A percentile compares a stretch with the other conserved stretches of the same genome.
Conservation (phyloP, 92 coral and sea anemone genomes). For the Zoanthus gigantus region DNA sequence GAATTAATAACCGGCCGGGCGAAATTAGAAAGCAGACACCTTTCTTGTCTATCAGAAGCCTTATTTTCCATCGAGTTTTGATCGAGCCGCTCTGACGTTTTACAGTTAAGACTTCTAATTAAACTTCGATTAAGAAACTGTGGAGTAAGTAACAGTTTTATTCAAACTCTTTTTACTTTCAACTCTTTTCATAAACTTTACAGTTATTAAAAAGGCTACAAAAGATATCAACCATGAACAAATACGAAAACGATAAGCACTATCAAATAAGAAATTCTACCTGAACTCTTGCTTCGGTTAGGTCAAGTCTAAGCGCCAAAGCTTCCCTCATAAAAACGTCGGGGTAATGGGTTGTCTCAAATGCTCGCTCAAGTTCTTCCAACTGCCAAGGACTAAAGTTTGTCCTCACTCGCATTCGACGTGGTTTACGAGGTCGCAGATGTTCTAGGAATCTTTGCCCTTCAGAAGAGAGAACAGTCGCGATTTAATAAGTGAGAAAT, state of each 20-base stretch:
- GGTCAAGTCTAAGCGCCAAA: conserved; percentile 88
- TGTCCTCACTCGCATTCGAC: conserved; percentile 96
- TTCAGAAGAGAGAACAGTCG: conserved; percentile 7
- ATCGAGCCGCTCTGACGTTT: background rate
- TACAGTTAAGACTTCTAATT: background rate
- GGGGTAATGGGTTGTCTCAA: conserved; percentile 94
- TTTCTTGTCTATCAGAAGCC: background rate
- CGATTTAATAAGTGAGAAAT: too few relatives aligned
- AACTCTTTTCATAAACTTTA: too few relatives aligned
- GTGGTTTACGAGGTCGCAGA: conserved; percentile 86
- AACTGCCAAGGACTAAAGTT: conserved; percentile 98
- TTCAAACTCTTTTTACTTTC: background rate
- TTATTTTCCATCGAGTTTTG: background rate
- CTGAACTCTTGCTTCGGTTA: conserved; percentile 99
- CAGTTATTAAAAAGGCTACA: too few relatives aligned
- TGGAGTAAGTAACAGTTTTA: background rate
- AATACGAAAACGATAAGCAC: background rate
- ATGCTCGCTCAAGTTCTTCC: conserved; percentile 96
- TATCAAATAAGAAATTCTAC: conserved; percentile 46
- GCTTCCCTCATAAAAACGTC: conserved; percentile 99
- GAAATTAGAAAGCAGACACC: conserved; percentile 5
- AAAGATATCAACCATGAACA: background rate
- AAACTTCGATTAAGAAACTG: background rate
- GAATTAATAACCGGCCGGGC: background rate
- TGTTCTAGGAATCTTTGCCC: conserved; percentile 90